These are phyloP conservation scores for Drosophila cracens DNA, from an alignment of 2,888 invertebrate species.

Conservation along the genomic window DNA sequence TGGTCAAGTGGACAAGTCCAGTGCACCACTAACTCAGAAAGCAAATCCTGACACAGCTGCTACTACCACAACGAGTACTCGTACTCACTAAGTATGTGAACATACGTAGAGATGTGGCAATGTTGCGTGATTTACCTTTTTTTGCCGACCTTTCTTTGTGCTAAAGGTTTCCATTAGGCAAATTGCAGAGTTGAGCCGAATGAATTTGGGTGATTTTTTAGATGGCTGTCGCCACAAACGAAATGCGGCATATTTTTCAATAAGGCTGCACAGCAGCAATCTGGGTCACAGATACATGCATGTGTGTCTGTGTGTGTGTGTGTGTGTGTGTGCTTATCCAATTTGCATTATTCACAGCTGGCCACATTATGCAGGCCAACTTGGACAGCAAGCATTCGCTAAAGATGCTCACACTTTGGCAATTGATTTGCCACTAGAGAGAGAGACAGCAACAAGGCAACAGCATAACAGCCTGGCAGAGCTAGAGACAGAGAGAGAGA, in stretches of 20 bases:
- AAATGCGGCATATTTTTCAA: conserved; percentile 71
- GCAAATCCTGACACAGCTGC: conserved; percentile 1
- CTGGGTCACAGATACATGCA: conserved; percentile 49
- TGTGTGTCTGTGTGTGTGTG: conserved; percentile 3
- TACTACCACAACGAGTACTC: background rate
- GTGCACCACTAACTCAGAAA: conserved; percentile 62
- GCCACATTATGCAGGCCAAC: conserved; percentile 30
- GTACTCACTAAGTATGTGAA: background rate
- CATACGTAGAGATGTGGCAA: conserved; percentile 20
- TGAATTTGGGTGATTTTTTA: conserved; percentile 17
- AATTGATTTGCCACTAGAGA: conserved; percentile 30
- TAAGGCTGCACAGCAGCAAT: conserved; percentile 45
- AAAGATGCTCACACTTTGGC: conserved; percentile 7
- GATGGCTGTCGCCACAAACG: conserved; percentile 55
- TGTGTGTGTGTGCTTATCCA: conserved; percentile 28
- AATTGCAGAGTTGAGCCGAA: conserved; percentile 59
- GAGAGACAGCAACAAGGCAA: background rate
- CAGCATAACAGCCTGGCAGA: background rate
- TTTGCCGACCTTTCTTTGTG: conserved; percentile 35
- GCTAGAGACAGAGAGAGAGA: background rate
- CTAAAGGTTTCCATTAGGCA: conserved; percentile 67
- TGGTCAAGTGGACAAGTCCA: conserved; percentile 17
- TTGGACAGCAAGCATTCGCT: conserved; percentile 24
- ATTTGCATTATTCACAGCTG: conserved; percentile 49
- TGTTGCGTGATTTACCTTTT: conserved; percentile 69